phyloP scores from a whole-genome alignment of 2,888 invertebrate genomes.

The Andrena haemorrhoa region DNA sequence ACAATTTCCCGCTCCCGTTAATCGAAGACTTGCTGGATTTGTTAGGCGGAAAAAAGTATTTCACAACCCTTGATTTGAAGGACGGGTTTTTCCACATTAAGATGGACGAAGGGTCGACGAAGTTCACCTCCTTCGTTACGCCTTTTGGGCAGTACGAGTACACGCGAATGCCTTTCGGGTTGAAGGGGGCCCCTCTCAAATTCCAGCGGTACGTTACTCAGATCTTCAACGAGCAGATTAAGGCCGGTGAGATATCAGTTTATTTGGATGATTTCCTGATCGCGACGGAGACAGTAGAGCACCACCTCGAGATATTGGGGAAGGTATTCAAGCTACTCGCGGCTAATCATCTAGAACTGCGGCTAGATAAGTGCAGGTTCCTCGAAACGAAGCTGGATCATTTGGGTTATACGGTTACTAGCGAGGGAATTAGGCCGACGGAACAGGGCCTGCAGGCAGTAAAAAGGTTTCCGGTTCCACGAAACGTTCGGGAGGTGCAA shows the following conservation, averaged over 20 bases:
- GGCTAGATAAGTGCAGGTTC: constrained; percentile 68
- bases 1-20: constrained; percentile 79
- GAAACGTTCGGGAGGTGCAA: background rate
- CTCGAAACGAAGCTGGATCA: constrained; percentile 49
- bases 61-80: constrained; percentile 77
- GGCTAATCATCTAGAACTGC: constrained; percentile 66
- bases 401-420: constrained; percentile 31
- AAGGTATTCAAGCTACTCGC: constrained; percentile 63
- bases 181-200: background rate
- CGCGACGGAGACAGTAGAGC: constrained; percentile 33
- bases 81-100: constrained; percentile 80
- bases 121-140: constrained; percentile 76
- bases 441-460: background rate
- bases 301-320: constrained; percentile 63
- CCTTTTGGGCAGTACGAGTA: constrained; percentile 28
- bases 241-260: constrained; percentile 31
- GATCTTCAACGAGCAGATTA: constrained; percentile 53
- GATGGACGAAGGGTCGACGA: constrained; percentile 73
- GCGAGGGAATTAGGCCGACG: background rate
- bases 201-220: constrained; percentile 24
- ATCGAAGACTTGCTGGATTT: constrained; percentile 80
- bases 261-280: constrained; percentile 74
- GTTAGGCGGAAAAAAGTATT: constrained; percentile 73
- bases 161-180: background rate
- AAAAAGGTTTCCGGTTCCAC: background rate